Conservation (phyloP, 2,888 invertebrate genomes). For the Cyclophora punctaria region DNA sequence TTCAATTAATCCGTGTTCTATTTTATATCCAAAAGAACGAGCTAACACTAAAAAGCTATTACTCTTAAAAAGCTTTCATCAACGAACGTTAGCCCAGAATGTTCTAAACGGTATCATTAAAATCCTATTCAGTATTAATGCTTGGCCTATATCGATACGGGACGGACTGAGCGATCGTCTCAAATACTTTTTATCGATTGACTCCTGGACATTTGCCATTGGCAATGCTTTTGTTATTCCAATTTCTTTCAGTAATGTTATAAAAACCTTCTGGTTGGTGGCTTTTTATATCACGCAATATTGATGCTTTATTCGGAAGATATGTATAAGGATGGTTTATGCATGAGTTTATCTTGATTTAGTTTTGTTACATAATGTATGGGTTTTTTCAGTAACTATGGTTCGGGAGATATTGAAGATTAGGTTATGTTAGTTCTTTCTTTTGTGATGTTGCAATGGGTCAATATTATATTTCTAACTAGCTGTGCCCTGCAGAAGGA, state of each 20-base stretch:
- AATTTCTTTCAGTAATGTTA: constrained; percentile 29
- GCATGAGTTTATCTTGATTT: too few species aligned
- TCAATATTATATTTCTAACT: too few species aligned
- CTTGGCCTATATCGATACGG: constrained; percentile 18
- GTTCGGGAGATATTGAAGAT: too few species aligned
- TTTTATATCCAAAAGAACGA: too few species aligned
- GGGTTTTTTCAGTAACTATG: too few species aligned
- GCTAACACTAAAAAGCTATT: too few species aligned
- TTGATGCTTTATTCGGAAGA: constrained; percentile 1
- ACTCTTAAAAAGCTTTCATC: too few species aligned
- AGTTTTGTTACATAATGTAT: too few species aligned
- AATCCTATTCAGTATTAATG: constrained; percentile 22
- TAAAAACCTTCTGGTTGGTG: constrained; percentile 6
- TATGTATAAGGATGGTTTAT: constrained; percentile 5
- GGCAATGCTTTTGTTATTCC: constrained; percentile 43
- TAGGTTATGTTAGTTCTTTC: too few species aligned
- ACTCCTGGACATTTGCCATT: constrained; percentile 48
- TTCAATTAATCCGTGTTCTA: too few species aligned
- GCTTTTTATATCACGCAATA: constrained; percentile 4
- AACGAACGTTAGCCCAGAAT: constrained; percentile 3
- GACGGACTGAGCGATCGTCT: constrained; percentile 29
- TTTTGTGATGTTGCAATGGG: too few species aligned
- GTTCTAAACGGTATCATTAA: constrained; percentile 23
- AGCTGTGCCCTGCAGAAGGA: too few species aligned
- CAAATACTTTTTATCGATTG: constrained; percentile 39